Conservation (phyloP, 2,113 vertebrate genomes). For the Candoia aspera region DNA sequence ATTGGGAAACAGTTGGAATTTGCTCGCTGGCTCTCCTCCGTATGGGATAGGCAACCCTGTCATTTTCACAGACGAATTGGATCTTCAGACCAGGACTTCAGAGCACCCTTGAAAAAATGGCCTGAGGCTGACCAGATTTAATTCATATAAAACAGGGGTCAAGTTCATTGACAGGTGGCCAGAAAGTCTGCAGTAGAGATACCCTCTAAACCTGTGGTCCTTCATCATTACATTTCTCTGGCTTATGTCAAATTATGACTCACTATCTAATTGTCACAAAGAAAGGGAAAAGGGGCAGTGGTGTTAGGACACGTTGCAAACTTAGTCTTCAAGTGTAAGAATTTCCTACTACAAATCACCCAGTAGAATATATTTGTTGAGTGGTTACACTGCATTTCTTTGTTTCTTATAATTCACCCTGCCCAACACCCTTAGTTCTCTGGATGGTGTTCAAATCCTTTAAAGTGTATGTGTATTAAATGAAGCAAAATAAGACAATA, state of each 20-base stretch:
- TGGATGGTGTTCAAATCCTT: too few relatives aligned
- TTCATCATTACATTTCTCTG: not conserved
- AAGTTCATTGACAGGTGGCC: not conserved
- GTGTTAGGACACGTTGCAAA: not conserved
- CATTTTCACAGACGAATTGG: not conserved
- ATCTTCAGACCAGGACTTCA: not conserved
- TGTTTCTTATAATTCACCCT: too few relatives aligned
- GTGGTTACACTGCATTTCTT: not conserved
- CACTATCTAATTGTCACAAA: not conserved
- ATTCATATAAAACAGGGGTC: not conserved
- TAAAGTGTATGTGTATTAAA: too few relatives aligned
- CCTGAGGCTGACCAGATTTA: not conserved
- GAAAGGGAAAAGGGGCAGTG: not conserved
- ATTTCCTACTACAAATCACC: not conserved
- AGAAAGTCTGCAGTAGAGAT: not conserved
- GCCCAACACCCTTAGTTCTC: too few relatives aligned
- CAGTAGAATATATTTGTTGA: not conserved
- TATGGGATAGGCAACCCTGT: not conserved
- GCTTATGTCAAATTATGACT: not conserved
- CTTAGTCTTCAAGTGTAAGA: not conserved
- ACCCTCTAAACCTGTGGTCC: not conserved
- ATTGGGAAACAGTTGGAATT: conserved; percentile 5
- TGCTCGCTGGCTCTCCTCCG: not conserved
- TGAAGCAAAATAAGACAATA: too few relatives aligned
- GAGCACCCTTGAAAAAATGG: not conserved